phyloP scores from a whole-genome alignment of 2,113 vertebrate genomes.

The Atrichornis clamosus region DNA sequence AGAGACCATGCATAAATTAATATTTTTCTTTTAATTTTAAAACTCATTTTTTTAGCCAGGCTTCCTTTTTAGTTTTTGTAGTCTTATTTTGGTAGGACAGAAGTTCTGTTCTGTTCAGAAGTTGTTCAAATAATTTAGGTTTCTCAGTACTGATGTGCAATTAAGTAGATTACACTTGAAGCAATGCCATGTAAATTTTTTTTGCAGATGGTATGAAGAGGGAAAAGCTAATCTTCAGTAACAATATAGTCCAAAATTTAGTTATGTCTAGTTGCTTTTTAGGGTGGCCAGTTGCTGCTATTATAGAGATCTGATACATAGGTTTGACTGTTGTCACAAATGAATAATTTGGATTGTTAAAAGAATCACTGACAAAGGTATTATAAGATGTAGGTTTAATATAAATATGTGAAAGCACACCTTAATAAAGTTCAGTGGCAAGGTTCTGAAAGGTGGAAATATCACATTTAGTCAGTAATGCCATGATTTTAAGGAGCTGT shows the following conservation, averaged over 20 bases:
- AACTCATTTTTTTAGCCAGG: background rate
- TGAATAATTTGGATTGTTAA: background rate
- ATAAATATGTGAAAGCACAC: background rate
- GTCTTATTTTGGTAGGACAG: background rate
- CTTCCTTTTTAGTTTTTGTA: background rate
- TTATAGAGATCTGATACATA: background rate
- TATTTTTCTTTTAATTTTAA: background rate
- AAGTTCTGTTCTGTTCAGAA: background rate
- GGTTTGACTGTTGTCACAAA: background rate
- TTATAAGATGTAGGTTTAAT: background rate
- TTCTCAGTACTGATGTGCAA: background rate
- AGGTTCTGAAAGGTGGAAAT: background rate
- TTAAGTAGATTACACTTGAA: background rate
- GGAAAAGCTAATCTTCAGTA: background rate
- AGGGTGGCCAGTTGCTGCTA: background rate
- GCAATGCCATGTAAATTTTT: background rate
- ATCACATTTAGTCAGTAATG: no score
- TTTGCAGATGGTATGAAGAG: background rate
- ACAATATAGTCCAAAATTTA: background rate
- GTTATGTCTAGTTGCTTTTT: background rate
- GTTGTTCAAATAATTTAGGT: background rate
- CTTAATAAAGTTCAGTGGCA: background rate
- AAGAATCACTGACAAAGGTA: background rate
- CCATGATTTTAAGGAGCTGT: no score
- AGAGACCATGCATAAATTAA: background rate